Conservation (phyloP, 2,888 invertebrate species). For the Eilema griseolum region DNA sequence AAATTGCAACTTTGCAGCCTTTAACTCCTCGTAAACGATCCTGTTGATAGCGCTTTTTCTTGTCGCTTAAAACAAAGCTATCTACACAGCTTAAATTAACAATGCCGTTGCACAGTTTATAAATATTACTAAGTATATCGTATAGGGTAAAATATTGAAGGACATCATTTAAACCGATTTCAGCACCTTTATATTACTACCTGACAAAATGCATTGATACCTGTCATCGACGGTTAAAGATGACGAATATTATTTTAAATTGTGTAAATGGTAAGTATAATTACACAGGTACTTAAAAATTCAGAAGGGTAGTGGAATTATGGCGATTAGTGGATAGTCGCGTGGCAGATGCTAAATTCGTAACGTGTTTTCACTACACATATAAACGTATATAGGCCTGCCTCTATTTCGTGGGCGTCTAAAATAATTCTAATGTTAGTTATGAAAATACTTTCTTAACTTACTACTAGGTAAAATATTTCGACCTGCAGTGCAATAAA, state of each 20-base stretch:
- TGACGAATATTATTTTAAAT: neutral
- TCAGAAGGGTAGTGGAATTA: neutral
- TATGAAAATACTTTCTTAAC: too few relatives aligned
- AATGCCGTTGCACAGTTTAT: neutral
- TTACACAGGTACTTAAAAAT: neutral
- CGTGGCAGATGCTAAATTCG: neutral
- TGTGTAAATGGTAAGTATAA: neutral
- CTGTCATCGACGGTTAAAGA: neutral
- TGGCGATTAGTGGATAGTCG: neutral
- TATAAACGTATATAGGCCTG: neutral
- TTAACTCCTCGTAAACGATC: neutral
- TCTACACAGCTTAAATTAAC: neutral
- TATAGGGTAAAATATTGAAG: too few relatives aligned
- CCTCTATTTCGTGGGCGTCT: too few relatives aligned
- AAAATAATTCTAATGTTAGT: too few relatives aligned
- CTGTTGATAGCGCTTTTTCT: neutral
- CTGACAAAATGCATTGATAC: neutral
- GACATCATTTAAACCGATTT: too few relatives aligned
- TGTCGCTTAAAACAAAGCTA: neutral
- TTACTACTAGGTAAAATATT: too few relatives aligned
- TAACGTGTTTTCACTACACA: neutral
- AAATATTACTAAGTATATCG: neutral
- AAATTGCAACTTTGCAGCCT: constrained; percentile 1
- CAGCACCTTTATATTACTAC: too few relatives aligned
- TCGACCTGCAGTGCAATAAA: too few relatives aligned